Evolutionary conservation across 2,113 vertebrate species (phyloP).

Genomic region (Syrmaticus mikado): DNA sequence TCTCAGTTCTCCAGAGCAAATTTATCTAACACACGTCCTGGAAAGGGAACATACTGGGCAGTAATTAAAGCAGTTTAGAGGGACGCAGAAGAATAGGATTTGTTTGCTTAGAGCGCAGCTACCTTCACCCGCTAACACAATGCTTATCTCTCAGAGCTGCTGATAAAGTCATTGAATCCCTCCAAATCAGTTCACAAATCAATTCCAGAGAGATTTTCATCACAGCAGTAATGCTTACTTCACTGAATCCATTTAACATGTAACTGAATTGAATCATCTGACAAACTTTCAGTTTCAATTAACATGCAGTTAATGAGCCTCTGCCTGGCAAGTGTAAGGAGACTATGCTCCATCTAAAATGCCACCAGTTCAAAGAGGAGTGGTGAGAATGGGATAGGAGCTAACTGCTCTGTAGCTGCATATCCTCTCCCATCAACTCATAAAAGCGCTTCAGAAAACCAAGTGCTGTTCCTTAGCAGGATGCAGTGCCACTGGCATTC

Average conservation of each 20-base stretch:
- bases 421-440: background rate
- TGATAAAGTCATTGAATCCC: constrained; percentile 10
- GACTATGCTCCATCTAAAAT: background rate
- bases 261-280: constrained; percentile 30
- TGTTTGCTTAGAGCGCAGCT: background rate
- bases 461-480: accelerated
- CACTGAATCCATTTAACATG: constrained; percentile 14
- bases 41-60: background rate
- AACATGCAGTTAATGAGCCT: background rate
- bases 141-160: background rate
- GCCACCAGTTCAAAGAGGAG: background rate
- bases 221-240: background rate
- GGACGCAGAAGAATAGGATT: background rate
- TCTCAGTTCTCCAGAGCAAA: background rate
- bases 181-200: constrained; percentile 43
- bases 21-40: background rate
- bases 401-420: background rate
- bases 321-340: background rate
- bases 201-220: constrained; percentile 5
- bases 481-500: background rate
- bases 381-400: background rate
- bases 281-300: constrained; percentile 45
- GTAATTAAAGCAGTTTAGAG: constrained; percentile 14
- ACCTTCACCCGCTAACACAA: background rate
- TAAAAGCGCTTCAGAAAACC: background rate